Percentiles rank a stretch among this genome's conserved stretches.
Conservation (phyloP, 2,888 invertebrate genomes). For the Idaea aversata region DNA sequence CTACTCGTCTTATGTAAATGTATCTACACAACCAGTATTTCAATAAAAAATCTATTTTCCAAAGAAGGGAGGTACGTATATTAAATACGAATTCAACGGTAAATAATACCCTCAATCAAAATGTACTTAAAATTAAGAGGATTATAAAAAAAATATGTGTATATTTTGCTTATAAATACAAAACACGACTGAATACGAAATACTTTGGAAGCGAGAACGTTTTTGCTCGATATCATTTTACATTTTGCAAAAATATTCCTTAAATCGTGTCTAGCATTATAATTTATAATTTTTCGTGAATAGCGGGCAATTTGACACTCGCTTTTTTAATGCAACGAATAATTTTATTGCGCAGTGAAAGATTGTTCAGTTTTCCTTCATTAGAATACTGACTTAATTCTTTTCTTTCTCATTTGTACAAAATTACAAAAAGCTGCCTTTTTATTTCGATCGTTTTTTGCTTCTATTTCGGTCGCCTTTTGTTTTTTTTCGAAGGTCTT, state of each 20-base stretch:
- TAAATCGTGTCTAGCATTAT: neutral
- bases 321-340: neutral
- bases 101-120: neutral
- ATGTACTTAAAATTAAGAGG: conserved; percentile 1
- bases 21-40: too few species aligned
- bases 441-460: too few species aligned
- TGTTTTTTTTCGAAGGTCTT: too few species aligned
- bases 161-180: neutral
- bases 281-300: neutral
- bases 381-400: too few species aligned
- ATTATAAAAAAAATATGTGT: conserved; percentile 1
- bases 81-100: neutral
- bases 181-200: neutral
- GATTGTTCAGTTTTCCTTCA: neutral
- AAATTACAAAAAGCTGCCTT: too few species aligned
- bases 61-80: neutral
- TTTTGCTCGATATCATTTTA: neutral
- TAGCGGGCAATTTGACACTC: neutral
- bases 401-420: too few species aligned
- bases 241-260: neutral
- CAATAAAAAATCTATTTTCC: neutral
- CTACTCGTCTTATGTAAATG: too few species aligned
- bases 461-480: too few species aligned
- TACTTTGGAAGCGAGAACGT: neutral
- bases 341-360: neutral